Percentiles rank a stretch among this genome's conserved stretches.
Conservation (phyloP, 1,140 invertebrate species). For the Spodoptera litura region DNA sequence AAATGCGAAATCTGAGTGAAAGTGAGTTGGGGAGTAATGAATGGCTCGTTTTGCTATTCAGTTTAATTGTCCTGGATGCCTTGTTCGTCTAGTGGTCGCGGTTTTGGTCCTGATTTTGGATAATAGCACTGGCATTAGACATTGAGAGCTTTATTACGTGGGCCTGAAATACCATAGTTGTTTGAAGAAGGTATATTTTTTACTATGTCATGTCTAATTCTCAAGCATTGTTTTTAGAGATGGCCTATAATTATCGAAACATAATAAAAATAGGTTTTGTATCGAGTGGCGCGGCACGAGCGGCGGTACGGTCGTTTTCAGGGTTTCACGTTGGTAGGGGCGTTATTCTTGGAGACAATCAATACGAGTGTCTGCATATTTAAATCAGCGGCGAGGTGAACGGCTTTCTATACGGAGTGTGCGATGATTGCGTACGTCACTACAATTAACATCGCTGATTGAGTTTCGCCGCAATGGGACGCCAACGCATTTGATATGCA, state of each 20-base stretch:
- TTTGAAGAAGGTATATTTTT: no score
- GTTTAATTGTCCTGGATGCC: background rate
- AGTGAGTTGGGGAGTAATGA: constrained; percentile 32
- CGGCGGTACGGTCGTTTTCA: constrained; percentile 52
- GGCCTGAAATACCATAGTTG: no score
- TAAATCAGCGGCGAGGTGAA: constrained; percentile 76
- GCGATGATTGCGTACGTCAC: constrained; percentile 40
- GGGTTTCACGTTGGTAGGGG: constrained; percentile 65
- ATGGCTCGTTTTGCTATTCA: constrained; percentile 14
- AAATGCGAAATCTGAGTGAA: constrained; percentile 31
- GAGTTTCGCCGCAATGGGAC: constrained; percentile 8
- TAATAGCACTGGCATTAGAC: no score
- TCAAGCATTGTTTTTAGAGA: no score
- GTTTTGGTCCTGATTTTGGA: no score
- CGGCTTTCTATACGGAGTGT: constrained; percentile 52
- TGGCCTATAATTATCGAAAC: constrained; percentile 24
- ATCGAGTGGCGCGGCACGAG: constrained; percentile 26
- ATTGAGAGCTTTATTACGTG: no score
- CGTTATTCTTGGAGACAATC: constrained; percentile 84
- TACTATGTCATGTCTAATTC: no score
- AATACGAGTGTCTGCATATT: constrained; percentile 82
- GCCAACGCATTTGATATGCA: background rate
- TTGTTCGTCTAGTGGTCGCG: no score
- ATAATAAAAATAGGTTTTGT: constrained; percentile 32
- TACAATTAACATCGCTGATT: constrained; percentile 21